A percentile compares a stretch with the other conserved stretches of the same genome.
These are phyloP conservation scores for Campylorhamphus procurvoides DNA, from an alignment of 2,113 vertebrate species.

Conservation along the genomic window DNA sequence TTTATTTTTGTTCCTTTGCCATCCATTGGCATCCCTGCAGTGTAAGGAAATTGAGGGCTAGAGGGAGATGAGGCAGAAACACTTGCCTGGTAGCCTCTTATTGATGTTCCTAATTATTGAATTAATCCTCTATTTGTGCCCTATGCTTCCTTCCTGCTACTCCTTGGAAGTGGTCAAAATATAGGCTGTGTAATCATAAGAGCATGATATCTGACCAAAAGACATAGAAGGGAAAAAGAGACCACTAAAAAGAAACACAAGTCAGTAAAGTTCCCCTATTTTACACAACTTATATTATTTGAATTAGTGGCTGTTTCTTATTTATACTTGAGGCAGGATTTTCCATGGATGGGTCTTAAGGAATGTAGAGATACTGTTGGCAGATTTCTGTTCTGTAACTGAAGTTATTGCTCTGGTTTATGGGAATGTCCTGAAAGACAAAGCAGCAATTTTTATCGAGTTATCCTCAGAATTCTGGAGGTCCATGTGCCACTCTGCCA, in stretches of 20 bases:
- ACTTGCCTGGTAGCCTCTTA: background rate
- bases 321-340: background rate
- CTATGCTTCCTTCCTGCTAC: background rate
- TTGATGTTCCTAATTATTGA: background rate
- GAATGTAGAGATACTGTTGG: background rate
- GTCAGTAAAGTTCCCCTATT: background rate
- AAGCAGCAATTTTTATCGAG: background rate
- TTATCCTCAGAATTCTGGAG: background rate
- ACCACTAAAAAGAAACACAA: background rate
- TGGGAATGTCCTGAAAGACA: background rate
- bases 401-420: background rate
- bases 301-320: background rate
- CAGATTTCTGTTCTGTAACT: background rate
- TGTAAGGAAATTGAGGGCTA: background rate
- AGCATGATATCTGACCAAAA: background rate
- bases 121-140: background rate
- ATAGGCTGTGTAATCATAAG: background rate
- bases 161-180: background rate
- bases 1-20: background rate
- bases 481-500: fast-evolving
- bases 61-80: background rate
- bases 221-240: background rate
- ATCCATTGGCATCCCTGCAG: background rate
- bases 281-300: background rate
- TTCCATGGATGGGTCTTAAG: background rate